These are phyloP conservation scores for Eristalis intricaria DNA, from an alignment of 2,888 invertebrate species.

Conservation along the genomic window DNA sequence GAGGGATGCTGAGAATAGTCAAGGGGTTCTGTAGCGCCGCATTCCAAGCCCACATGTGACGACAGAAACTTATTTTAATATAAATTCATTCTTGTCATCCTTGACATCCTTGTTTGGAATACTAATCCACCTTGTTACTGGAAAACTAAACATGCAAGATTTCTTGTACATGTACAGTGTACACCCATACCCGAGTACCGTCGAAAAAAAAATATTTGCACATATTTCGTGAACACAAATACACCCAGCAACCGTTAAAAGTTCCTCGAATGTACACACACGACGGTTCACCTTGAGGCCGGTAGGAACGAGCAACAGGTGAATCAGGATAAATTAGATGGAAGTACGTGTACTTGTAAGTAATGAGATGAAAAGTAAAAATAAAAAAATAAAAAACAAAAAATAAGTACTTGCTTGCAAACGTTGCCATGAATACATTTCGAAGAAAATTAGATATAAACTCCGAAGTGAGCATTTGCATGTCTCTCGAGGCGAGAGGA, in stretches of 20 bases:
- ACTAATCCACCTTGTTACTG: neutral
- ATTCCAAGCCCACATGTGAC: neutral
- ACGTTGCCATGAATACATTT: conserved; percentile 34
- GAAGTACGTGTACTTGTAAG: conserved; percentile 4
- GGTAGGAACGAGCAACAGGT: conserved; percentile 15
- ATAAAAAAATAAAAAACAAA: too few relatives aligned
- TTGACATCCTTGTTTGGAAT: neutral
- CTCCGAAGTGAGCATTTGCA: conserved; percentile 2
- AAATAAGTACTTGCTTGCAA: neutral
- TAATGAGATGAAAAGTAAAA: neutral
- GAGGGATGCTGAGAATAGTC: neutral
- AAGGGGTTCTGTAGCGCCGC: neutral
- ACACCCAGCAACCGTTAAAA: conserved; percentile 11
- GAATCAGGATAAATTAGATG: conserved; percentile 13
- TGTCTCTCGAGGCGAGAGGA: conserved; percentile 7
- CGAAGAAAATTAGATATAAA: conserved; percentile 12
- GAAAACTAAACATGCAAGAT: neutral
- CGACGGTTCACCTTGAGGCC: neutral
- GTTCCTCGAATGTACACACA: neutral
- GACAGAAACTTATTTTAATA: neutral
- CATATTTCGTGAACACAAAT: neutral
- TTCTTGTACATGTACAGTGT: neutral
- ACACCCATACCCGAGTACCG: neutral
- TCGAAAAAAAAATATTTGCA: neutral
- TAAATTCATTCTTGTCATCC: neutral